Base-by-base conservation (phyloP, 2,888 invertebrate species). In the Drosophila tripunctata region DNA sequence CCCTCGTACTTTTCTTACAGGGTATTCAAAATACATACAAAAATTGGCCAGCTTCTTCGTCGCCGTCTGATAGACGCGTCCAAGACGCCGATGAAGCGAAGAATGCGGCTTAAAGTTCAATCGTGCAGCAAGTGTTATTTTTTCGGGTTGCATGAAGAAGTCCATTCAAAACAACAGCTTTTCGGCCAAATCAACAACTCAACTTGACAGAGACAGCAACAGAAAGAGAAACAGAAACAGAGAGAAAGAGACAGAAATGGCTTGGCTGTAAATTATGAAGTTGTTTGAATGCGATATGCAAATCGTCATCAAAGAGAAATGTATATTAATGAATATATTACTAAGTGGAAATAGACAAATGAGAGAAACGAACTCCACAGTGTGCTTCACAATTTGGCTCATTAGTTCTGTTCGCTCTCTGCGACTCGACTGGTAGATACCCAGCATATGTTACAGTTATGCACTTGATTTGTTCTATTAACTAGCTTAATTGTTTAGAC, bases 101-200 rank as follows among this genome's bases (percentile, higher is more conserved):
- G 76, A 89, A 82, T 89, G 80, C 68, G 78, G 81, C 76, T 87
- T 87, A 89, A 89, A 87, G 75, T 89, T 89, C 88, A 88, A 85
- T 79, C 78, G 79, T 78, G 70, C 62, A 74, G 78, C 72, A 78
- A 78, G 77, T 81, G 71, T 56, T 70, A 67, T 82, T 79, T 70
- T 65, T 22, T 36, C 31, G 22, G 38, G 43, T 30, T 58, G 33
- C 43, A 57, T n/a, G 4, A 30, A 50, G 4, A 30, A 50, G 36
- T 47, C 47, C 14, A 55, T 45, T 36, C 45, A 55, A 38, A 31
- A 64, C 27, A 17, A 44, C 30, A 33, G 47, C 47, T 48, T 33
- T 41, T 21, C 50, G 15, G 12, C 22, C 36, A 67, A 7, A 41
- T 17, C 19, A 54, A 47, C 36, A 36, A 17, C 22, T 38, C 48